These are phyloP conservation scores for Bovichtus diacanthus DNA, from an alignment of 2,797 vertebrate species.

Conservation along the genomic window DNA sequence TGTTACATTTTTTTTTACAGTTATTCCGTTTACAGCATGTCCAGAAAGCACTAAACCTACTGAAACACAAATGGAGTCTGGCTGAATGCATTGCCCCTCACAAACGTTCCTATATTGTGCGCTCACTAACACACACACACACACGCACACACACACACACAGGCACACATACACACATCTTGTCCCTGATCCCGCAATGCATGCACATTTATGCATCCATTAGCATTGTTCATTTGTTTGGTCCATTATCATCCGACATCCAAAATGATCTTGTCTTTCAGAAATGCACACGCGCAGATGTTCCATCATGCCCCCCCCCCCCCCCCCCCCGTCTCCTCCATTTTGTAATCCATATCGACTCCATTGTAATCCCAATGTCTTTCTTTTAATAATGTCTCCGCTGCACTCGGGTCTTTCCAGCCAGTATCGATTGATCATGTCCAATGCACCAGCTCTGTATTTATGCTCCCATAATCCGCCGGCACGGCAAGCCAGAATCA, in stretches of 20 bases:
- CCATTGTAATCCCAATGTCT: constrained; percentile 71
- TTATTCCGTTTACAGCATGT: constrained; percentile 36
- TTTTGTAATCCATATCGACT: constrained; percentile 80
- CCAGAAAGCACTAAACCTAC: constrained; percentile 56
- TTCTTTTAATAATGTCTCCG: constrained; percentile 72
- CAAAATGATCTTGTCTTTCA: constrained; percentile 43
- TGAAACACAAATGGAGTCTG: constrained; percentile 40
- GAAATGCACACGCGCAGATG: constrained; percentile 33
- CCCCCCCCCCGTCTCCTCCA: constrained; percentile 23
- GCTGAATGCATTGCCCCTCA: constrained; percentile 28
- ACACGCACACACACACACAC: constrained; percentile 17
- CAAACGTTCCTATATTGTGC: constrained; percentile 62
- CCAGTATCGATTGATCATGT: constrained; percentile 76
- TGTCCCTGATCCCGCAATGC: constrained; percentile 49
- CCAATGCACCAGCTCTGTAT: constrained; percentile 65
- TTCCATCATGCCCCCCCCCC: constrained; percentile 24
- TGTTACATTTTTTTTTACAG: neutral
- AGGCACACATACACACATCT: constrained; percentile 38
- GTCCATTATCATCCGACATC: constrained; percentile 54
- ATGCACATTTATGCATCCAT: constrained; percentile 59
- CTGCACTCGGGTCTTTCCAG: constrained; percentile 49
- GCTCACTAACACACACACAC: constrained; percentile 18
- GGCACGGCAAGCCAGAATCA: constrained; percentile 63
- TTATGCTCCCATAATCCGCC: constrained; percentile 78
- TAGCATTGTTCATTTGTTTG: constrained; percentile 45